phyloP scores from a whole-genome alignment of 2,797 vertebrate genomes.

The Enteromius mattozi region DNA sequence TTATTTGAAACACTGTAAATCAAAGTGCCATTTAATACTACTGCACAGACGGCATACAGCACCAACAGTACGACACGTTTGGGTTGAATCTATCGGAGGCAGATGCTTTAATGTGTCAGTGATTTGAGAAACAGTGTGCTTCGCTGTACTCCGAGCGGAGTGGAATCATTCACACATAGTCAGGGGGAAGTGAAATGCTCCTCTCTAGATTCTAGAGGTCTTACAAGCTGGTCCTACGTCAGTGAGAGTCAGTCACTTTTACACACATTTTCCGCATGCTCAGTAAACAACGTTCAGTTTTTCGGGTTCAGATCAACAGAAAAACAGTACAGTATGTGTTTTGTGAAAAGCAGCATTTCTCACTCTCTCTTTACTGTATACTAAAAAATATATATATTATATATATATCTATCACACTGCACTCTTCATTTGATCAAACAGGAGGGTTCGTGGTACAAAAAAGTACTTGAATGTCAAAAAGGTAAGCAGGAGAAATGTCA shows the following conservation, averaged over 20 bases:
- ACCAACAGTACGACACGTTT: conserved; percentile 46
- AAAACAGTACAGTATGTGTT: conserved; percentile 51
- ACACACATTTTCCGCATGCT: conserved; percentile 29
- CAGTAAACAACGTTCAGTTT: conserved; percentile 23
- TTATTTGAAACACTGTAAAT: conserved; percentile 51
- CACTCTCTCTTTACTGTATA: conserved; percentile 49
- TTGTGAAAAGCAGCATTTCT: conserved; percentile 57
- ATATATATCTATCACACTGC: neutral
- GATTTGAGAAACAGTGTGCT: conserved; percentile 28
- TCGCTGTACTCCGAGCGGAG: neutral
- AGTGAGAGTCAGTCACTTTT: neutral
- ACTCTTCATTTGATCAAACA: conserved; percentile 30
- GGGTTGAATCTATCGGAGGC: conserved; percentile 24
- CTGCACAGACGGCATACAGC: conserved; percentile 55
- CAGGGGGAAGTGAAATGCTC: conserved; percentile 22
- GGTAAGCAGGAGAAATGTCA: conserved; percentile 39
- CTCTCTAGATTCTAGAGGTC: conserved; percentile 29
- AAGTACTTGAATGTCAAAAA: conserved; percentile 41
- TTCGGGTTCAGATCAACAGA: conserved; percentile 1
- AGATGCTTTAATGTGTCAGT: conserved; percentile 35
- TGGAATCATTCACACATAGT: neutral
- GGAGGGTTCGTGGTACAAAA: conserved; percentile 45
- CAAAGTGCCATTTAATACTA: conserved; percentile 50
- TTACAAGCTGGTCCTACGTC: conserved; percentile 30
- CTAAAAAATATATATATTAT: too few species aligned